Evolutionary conservation across 2,797 vertebrate species (phyloP), one percentile per base, ranked within the genome.

Genomic region (Pipistrellus pygmaeus): DNA sequence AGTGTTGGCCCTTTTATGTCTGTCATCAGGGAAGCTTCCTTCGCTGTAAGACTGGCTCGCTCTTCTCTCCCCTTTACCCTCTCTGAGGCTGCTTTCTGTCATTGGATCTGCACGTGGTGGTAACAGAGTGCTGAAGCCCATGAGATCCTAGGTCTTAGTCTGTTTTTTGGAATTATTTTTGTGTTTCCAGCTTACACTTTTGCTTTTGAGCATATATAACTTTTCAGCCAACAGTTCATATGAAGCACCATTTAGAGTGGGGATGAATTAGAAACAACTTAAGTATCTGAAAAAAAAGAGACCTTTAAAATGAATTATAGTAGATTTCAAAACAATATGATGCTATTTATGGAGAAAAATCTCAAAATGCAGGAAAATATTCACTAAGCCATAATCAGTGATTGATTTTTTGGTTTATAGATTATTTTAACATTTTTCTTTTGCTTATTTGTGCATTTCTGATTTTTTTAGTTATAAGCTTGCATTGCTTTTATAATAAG

Each of bases 351-450:
- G 30, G 90, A 77, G 81, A 89, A 91, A 91, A 62, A 83, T 91
- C n/a, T 95, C 35, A 88, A 64, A 88, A 90, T 55, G 27, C 14
- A 64, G 92, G 41, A 68, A 85, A 93, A 68, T 30, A 80, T 71
- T 66, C 60, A 80, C 60, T 76, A 62, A 62, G 66, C n/a, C 9
- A n/a, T 75, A 81, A 66, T 88, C 6, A 51, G 17, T 91, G 13
- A 75, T 60, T 93, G 51, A 64, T 71, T 92, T 60, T 60, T 86
- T 35, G 41, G 38, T 72, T 66, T 91, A 53, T 21, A 41, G 5
- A 38, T 91, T 48, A 77, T 69, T 69, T 66, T 81, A 60, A 69
- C 82, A 38, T 82, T 30, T 21, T 66, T 13, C 38, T 85, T 83
- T 89, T 94, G 35, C 14, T 88, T 92, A 78, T 75, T 55, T 94